Evolutionary conservation across 1,140 invertebrate genomes (phyloP).

Genomic region (Leucophenga varia): DNA sequence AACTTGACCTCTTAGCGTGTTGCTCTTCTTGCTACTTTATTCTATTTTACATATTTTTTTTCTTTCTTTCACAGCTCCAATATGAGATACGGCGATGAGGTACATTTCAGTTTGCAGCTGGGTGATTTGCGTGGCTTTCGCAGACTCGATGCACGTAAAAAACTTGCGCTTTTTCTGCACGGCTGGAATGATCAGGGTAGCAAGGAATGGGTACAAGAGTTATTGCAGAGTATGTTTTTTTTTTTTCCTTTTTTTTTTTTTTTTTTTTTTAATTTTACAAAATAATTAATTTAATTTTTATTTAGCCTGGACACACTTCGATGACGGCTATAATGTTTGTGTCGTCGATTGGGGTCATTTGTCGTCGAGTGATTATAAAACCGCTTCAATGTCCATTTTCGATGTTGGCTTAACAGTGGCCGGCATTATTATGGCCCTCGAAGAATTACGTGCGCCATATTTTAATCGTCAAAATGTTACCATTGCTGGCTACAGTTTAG

Average conservation of each 20-base stretch:
- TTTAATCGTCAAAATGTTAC: constrained; percentile 61
- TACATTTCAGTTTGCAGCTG: constrained; percentile 40
- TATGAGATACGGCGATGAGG: constrained; percentile 32
- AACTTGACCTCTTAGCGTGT: too few species aligned
- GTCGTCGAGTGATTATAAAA: constrained; percentile 59
- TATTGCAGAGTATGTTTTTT: constrained; percentile 31
- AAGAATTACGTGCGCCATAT: constrained; percentile 53
- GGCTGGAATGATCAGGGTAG: constrained; percentile 53
- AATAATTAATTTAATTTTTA: background rate
- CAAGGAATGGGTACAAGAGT: constrained; percentile 48
- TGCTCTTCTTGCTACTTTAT: too few species aligned
- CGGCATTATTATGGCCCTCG: constrained; percentile 63
- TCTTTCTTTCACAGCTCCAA: constrained; percentile 27
- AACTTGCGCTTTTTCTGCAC: constrained; percentile 46
- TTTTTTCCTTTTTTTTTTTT: background rate
- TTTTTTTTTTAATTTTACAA: background rate
- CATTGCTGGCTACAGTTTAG: constrained; percentile 81
- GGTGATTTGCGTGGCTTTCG: constrained; percentile 44
- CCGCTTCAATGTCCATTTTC: constrained; percentile 51
- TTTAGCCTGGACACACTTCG: constrained; percentile 43
- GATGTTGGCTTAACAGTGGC: constrained; percentile 65
- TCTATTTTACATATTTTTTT: background rate
- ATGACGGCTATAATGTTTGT: constrained; percentile 41
- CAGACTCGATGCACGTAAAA: constrained; percentile 33
- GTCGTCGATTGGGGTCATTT: constrained; percentile 67